Base-by-base conservation (phyloP, 1,140 invertebrate species). In the Zaprionus ghesquierei region DNA sequence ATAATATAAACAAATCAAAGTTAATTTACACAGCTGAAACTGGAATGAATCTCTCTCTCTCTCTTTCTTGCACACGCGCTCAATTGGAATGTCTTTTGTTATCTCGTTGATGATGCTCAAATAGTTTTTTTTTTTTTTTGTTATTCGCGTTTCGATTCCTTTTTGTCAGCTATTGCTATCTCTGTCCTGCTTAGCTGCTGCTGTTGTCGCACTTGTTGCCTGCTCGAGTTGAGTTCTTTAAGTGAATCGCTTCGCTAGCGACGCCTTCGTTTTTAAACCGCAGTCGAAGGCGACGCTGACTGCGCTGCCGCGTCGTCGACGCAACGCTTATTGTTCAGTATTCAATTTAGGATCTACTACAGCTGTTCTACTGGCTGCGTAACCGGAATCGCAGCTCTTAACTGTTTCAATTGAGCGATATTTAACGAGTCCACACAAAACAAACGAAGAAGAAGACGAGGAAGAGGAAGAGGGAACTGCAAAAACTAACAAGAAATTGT, bases 361-460 rank as follows among this genome's bases (percentile, higher is more conserved):
- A n/a, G n/a, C n/a, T n/a, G n/a, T n/a, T n/a, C n/a, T n/a, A n/a
- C n/a, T n/a, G n/a, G 68, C 33, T 18, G 49, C 62, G 23, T 66
- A 53, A 77, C 75, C 84, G 82, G 82, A 87, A 87, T 87, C 63
- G 62, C 70, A 64, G 41, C 58, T 56, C 35, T 56, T 69, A 76
- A 87, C 75, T 79, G 50, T 81, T 72, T 82, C 76, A 87, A 74
- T 87, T 87, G 79, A 70, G 41, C 55, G 56, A 79, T 70, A 81
- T 72, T 69, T 55, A 59, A 59, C 6, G 38, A 59, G 66, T 66
- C 66, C 59, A 35, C 41, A 59, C 31, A 59, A 44, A 8, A 54
- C 29, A 54, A 27, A 27, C 27, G 6, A 44, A 44, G 8, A 44
- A 44, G 8, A 5, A 20, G 2, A 15, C 8, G 15, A 8, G 38